Evolutionary conservation across 2,113 vertebrate genomes (phyloP).

Genomic region (Oostethus manadensis): DNA sequence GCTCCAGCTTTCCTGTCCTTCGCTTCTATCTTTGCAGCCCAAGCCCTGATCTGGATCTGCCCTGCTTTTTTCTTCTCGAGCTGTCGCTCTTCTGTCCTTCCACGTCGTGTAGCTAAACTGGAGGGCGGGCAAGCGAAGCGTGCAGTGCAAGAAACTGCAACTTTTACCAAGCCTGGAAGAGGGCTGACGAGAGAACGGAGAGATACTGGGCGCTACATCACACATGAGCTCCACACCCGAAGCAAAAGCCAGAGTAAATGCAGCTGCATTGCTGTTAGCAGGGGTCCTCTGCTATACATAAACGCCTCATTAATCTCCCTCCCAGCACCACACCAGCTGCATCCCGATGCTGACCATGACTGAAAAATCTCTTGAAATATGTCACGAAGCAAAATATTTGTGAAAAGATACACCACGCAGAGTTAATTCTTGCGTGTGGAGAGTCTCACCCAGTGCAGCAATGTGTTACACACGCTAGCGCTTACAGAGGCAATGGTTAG

Average conservation of each 20-base stretch:
- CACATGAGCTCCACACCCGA: constrained; percentile 44
- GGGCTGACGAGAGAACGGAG: constrained; percentile 42
- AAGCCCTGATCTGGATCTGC: constrained; percentile 65
- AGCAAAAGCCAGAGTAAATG: constrained; percentile 33
- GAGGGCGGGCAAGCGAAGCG: constrained; percentile 68
- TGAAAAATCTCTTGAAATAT: constrained; percentile 2
- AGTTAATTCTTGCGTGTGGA: constrained; percentile 36
- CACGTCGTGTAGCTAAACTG: constrained; percentile 75
- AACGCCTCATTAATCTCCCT: constrained; percentile 34
- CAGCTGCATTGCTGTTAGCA: constrained; percentile 40
- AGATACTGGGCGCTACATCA: constrained; percentile 55
- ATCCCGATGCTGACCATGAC: constrained; percentile 15
- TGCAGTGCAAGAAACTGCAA: constrained; percentile 66
- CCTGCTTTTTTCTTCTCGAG: constrained; percentile 51
- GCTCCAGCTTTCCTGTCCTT: constrained; percentile 63
- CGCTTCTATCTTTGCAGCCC: constrained; percentile 69
- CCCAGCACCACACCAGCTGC: constrained; percentile 6
- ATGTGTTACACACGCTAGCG: constrained; percentile 31
- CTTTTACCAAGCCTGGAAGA: constrained; percentile 72
- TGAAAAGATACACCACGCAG: constrained; percentile 20
- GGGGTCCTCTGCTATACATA: constrained; percentile 22
- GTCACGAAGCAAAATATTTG: constrained; percentile 21
- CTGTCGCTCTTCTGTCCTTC: constrained; percentile 58
- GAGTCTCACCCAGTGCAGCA: constrained; percentile 38
- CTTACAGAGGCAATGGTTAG: constrained; percentile 62